Base-by-base conservation (phyloP, 2,888 invertebrate species). In the Philopedon plagiatum region DNA sequence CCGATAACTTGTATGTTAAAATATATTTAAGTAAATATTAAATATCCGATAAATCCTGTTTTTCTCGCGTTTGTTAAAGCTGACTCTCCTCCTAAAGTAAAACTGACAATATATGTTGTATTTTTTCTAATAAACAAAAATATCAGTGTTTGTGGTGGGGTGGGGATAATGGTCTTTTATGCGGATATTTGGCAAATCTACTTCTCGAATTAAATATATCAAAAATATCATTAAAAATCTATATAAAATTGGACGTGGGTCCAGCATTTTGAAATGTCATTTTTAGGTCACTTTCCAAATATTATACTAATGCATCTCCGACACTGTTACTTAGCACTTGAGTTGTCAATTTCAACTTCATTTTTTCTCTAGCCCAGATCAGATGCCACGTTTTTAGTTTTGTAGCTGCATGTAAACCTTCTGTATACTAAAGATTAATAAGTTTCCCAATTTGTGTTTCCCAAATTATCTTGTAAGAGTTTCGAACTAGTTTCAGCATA, bases 201-300 rank as follows among this genome's bases (percentile, higher is more conserved):
- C n/a, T n/a, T n/a, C n/a, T n/a, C n/a, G n/a, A n/a, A n/a, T n/a
- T 74, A 13, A 75, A 75, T 23, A 76, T 69, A 51, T 76, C 73
- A 56, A 76, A 75, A 2, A 76, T 1, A 58, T 75, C 56, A 54
- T 76, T 76, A 54, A 76, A 73, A 5, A 37, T 56, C 37, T 58
- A 26, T 21, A 74, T 15, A 18, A 76, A 76, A n/a, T n/a, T n/a
- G n/a, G n/a, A n/a, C 39, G 76, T 76, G 7, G 70, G 62, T 21
- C 54, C 69, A 26, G 54, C 44, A 23, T 64, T 39, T 61, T 60
- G 0, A 69, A 76, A 76, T 8, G 1, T 49, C 9, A 13, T 19
- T 9, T 66, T 58, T 32, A 76, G 32, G 60, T 75, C 75, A 9
- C 75, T 34, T 21, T 51, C 23, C 3, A 72, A 49, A 64, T 58